These are phyloP conservation scores for Autographa pulchrina DNA, from an alignment of 2,888 invertebrate genomes.

Conservation along the genomic window DNA sequence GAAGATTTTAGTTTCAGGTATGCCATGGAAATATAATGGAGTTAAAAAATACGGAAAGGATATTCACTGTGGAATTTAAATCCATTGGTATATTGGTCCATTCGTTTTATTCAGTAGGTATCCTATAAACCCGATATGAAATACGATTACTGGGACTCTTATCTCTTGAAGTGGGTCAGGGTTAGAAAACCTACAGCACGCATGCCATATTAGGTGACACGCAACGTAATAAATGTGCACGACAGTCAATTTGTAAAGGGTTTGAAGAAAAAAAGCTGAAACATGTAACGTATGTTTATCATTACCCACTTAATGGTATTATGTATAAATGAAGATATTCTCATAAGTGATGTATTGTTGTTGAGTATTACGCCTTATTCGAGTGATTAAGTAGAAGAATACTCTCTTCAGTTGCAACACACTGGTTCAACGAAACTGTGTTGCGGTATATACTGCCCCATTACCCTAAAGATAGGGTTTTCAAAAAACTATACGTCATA, in stretches of 20 bases:
- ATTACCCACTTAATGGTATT: too few species aligned
- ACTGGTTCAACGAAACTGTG: neutral
- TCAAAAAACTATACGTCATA: conserved; percentile 32
- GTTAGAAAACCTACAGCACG: conserved; percentile 3
- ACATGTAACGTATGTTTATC: conserved; percentile 1
- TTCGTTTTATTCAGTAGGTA: neutral
- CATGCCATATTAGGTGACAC: conserved; percentile 6
- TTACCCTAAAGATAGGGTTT: conserved; percentile 26
- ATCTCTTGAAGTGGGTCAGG: conserved; percentile 8
- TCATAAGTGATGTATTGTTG: too few species aligned
- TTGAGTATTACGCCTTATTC: too few species aligned
- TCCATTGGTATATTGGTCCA: neutral
- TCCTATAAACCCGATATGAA: conserved; percentile 9
- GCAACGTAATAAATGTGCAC: conserved; percentile 6
- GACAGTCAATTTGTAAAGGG: neutral
- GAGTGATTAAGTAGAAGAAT: neutral
- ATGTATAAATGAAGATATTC: too few species aligned
- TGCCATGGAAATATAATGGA: too few species aligned
- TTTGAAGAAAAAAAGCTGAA: neutral
- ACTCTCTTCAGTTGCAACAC: neutral
- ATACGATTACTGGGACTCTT: conserved; percentile 5
- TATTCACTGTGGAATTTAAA: too few species aligned
- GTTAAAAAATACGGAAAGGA: too few species aligned
- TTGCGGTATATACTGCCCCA: conserved; percentile 15
- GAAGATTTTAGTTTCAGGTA: too few species aligned